These are phyloP conservation scores for Australoheros scitulus DNA, from an alignment of 2,113 vertebrate species.

Conservation along the genomic window DNA sequence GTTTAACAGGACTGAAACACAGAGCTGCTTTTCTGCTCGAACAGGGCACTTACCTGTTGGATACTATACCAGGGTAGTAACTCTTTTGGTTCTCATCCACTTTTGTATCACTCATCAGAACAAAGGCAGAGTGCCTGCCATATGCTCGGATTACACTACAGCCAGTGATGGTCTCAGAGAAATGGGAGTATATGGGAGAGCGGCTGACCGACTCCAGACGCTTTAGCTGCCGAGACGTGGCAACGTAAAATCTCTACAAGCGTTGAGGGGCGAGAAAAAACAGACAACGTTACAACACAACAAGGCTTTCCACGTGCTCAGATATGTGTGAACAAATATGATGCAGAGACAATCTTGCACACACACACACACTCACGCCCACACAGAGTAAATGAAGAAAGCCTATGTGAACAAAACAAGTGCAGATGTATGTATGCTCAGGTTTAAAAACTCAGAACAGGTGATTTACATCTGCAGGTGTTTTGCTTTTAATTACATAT, in stretches of 20 bases:
- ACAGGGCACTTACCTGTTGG: constrained; percentile 87
- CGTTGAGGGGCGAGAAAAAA: constrained; percentile 26
- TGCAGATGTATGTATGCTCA: constrained; percentile 41
- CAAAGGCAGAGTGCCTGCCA: constrained; percentile 82
- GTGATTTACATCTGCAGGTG: constrained; percentile 42
- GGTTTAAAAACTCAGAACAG: background rate
- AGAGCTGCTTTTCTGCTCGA: constrained; percentile 15
- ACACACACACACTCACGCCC: background rate
- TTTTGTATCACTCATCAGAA: constrained; percentile 83
- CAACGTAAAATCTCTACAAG: constrained; percentile 93
- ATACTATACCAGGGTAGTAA: constrained; percentile 87
- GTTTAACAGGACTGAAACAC: constrained; percentile 5
- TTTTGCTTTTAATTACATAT: constrained; percentile 45
- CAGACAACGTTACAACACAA: constrained; percentile 48
- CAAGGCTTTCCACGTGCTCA: background rate
- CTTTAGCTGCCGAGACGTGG: constrained; percentile 95
- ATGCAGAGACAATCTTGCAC: constrained; percentile 22
- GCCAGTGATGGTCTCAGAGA: constrained; percentile 93
- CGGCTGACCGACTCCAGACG: constrained; percentile 94
- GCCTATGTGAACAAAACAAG: constrained; percentile 59
- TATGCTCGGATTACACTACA: constrained; percentile 93
- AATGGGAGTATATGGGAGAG: constrained; percentile 97
- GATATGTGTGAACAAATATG: constrained; percentile 26
- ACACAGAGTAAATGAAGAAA: constrained; percentile 25
- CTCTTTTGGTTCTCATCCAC: constrained; percentile 92